A percentile compares a stretch with the other conserved stretches of the same genome.
Conservation (phyloP, 2,797 vertebrate genomes). For the Trachurus trachurus region DNA sequence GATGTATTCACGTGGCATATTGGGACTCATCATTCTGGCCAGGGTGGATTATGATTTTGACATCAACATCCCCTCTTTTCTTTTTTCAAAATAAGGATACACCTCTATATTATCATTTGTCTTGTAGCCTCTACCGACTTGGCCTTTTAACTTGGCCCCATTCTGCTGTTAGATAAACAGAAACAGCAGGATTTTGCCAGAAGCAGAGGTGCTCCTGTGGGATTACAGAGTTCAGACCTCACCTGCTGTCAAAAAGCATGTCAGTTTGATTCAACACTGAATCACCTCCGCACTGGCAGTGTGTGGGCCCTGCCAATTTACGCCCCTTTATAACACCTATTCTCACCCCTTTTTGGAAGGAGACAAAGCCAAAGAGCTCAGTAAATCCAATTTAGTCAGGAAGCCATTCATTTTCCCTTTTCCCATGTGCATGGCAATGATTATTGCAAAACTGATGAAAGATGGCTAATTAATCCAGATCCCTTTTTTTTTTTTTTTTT, state of each 20-base stretch:
- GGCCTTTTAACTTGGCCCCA: slow-evolving; percentile 9
- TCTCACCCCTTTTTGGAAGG: slow-evolving; percentile 36
- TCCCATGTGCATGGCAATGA: slow-evolving; percentile 18
- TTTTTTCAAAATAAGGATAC: background rate
- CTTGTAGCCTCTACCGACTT: background rate
- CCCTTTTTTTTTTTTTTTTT: slow-evolving; percentile 11
- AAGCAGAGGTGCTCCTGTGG: slow-evolving; percentile 25
- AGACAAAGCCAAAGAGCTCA: slow-evolving; percentile 14
- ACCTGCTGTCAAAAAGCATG: slow-evolving; percentile 54
- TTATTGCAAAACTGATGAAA: slow-evolving; percentile 38
- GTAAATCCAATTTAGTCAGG: slow-evolving; percentile 41
- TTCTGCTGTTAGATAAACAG: slow-evolving; percentile 30
- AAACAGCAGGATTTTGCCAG: slow-evolving; percentile 29
- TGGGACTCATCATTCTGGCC: background rate
- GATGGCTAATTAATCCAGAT: slow-evolving; percentile 45
- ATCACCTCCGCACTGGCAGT: slow-evolving; percentile 22
- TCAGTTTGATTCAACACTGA: slow-evolving; percentile 52
- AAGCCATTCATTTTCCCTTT: slow-evolving; percentile 44
- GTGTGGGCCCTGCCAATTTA: slow-evolving; percentile 49
- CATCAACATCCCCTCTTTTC: background rate
- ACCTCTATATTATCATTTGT: background rate
- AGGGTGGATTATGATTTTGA: background rate
- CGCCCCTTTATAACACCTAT: slow-evolving; percentile 29
- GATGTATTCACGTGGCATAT: background rate
- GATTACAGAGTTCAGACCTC: slow-evolving; percentile 40